Evolutionary conservation across 2,113 vertebrate genomes (phyloP).

Genomic region (Menidia beryllina): DNA sequence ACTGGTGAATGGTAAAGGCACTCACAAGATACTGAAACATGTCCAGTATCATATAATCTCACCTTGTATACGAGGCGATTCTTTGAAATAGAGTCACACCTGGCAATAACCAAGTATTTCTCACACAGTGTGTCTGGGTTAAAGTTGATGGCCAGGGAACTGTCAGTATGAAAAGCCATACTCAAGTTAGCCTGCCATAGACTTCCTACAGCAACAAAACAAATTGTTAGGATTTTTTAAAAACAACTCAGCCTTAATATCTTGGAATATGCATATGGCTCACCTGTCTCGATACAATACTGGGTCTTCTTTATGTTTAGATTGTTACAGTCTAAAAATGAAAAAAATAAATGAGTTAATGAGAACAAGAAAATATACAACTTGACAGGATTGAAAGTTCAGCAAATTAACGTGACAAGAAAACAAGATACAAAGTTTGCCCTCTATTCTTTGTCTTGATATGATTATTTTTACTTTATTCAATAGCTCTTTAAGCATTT

Average conservation of each 20-base stretch:
- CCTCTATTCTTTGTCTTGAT: too few relatives aligned
- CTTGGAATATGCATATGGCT: background rate
- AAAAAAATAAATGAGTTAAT: too few relatives aligned
- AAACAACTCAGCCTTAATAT: background rate
- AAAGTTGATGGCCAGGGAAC: slow-evolving; percentile 66
- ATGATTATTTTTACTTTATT: too few relatives aligned
- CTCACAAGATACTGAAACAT: too few relatives aligned
- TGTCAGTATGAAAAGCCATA: background rate
- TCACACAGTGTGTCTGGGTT: slow-evolving; percentile 48
- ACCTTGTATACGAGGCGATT: slow-evolving; percentile 20
- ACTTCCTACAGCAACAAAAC: slow-evolving; percentile 58
- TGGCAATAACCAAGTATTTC: slow-evolving; percentile 59
- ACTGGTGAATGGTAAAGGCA: background rate
- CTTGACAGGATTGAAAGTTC: too few relatives aligned
- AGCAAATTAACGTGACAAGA: too few relatives aligned
- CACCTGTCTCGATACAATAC: slow-evolving; percentile 74
- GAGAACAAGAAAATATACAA: slow-evolving; percentile 1
- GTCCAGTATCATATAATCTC: background rate
- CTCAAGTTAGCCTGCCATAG: slow-evolving; percentile 76
- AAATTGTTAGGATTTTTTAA: background rate
- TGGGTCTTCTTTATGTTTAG: slow-evolving; percentile 55
- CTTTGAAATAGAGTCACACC: slow-evolving; percentile 4
- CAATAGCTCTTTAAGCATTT: too few relatives aligned
- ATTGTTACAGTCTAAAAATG: slow-evolving; percentile 73
- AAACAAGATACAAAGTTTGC: background rate